Conservation (phyloP, 2,113 vertebrate species). For the Bos indicus region DNA sequence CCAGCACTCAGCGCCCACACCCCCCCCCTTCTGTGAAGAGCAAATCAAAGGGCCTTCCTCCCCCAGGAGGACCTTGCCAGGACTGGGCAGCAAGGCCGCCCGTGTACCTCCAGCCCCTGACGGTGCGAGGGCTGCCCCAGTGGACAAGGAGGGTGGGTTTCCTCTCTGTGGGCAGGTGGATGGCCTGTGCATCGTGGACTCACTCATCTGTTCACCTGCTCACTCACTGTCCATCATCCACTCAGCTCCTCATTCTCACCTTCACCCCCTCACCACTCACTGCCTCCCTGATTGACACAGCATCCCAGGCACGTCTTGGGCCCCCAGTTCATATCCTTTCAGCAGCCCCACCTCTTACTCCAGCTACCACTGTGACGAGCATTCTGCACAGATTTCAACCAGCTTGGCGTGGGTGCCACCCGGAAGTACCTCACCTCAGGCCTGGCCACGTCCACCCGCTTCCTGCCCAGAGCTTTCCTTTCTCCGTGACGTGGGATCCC, state of each 20-base stretch:
- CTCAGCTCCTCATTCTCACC: accelerated
- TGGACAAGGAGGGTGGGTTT: accelerated
- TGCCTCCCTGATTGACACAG: not conserved
- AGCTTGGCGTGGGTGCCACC: not conserved
- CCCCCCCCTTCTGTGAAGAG: not conserved
- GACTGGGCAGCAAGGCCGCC: not conserved
- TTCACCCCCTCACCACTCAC: not conserved
- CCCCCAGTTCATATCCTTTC: accelerated
- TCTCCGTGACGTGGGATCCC: not conserved
- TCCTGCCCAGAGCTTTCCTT: not conserved
- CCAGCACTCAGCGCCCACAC: accelerated
- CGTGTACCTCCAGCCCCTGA: accelerated
- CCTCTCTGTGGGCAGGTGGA: not conserved
- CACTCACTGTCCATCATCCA: accelerated
- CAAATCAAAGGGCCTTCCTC: accelerated
- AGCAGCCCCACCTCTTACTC: not conserved
- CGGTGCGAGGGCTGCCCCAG: accelerated
- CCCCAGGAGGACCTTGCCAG: no score
- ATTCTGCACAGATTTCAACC: not conserved
- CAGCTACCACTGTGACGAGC: not conserved
- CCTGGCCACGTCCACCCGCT: not conserved
- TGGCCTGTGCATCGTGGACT: accelerated
- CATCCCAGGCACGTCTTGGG: accelerated
- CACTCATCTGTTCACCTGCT: accelerated
- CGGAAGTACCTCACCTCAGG: not conserved